phyloP scores from a whole-genome alignment of 1,140 invertebrate species.

The Harpegnathos saltator region DNA sequence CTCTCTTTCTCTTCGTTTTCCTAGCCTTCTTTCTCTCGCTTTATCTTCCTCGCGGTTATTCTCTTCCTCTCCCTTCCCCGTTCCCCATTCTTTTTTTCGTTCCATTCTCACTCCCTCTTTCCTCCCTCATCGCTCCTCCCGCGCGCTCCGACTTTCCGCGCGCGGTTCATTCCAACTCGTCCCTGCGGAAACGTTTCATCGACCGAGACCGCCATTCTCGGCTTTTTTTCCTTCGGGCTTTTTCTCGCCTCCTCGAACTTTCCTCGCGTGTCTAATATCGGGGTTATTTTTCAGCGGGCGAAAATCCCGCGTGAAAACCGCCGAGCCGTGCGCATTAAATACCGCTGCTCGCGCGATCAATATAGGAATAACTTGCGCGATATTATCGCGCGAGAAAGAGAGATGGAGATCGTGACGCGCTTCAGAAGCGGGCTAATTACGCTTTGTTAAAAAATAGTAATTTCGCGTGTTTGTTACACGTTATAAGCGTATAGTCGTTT shows the following conservation, averaged over 20 bases:
- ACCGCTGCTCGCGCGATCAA: constrained; percentile 10
- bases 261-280: constrained; percentile 70
- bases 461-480: background rate
- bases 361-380: background rate
- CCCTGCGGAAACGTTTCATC: constrained; percentile 83
- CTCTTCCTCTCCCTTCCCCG: constrained; percentile 56
- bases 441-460: background rate
- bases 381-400: background rate
- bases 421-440: background rate
- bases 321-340: constrained; percentile 36
- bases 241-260: constrained; percentile 66
- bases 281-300: constrained; percentile 36
- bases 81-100: background rate
- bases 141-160: constrained; percentile 43
- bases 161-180: constrained; percentile 75
- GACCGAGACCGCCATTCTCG: constrained; percentile 74
- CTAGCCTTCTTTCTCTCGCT: constrained; percentile 3
- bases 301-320: constrained; percentile 48
- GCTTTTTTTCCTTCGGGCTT: constrained; percentile 50
- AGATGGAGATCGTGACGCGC: too few relatives aligned
- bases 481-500: too few relatives aligned
- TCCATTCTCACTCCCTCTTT: constrained; percentile 4
- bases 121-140: constrained; percentile 40
- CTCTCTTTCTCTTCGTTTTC: background rate
- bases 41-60: constrained; percentile 34